Percentiles rank a stretch among this genome's conserved stretches.
Evolutionary conservation across 2,113 vertebrate species (phyloP).

Genomic region (Thinocorus orbignyianus): DNA sequence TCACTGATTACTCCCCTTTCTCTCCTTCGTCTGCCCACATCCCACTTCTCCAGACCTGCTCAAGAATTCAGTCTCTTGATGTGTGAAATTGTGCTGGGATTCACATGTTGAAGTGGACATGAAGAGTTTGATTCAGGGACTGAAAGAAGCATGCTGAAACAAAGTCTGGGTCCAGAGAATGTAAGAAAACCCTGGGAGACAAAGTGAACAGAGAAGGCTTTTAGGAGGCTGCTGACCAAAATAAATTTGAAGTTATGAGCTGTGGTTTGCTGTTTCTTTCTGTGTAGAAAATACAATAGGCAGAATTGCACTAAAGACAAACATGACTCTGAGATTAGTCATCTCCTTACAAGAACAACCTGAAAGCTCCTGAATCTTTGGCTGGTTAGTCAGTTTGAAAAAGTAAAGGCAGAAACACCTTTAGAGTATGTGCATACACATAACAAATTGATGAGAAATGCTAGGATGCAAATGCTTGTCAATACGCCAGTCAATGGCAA

Average conservation of each 20-base stretch:
- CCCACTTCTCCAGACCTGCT: neutral
- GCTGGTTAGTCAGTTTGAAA: neutral
- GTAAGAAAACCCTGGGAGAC: neutral
- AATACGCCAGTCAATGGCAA: neutral
- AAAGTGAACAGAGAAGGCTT: neutral
- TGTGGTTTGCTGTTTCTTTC: neutral
- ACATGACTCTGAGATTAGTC: neutral
- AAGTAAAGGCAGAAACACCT: neutral
- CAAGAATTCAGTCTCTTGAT: neutral
- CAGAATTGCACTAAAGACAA: neutral
- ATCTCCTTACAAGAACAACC: neutral
- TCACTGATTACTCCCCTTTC: neutral
- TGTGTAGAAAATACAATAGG: neutral
- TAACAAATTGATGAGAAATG: neutral
- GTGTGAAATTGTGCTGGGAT: neutral
- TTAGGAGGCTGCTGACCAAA: neutral
- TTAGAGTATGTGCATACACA: accelerated
- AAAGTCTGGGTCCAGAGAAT: neutral
- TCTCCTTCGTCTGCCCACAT: neutral
- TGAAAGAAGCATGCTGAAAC: neutral
- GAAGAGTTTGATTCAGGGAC: neutral
- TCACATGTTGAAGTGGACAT: neutral
- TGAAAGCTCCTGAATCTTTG: neutral
- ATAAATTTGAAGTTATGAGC: neutral
- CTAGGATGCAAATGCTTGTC: neutral